Evolutionary conservation across 2,113 vertebrate species (phyloP).

Genomic region (Psilopogon haemacephalus): DNA sequence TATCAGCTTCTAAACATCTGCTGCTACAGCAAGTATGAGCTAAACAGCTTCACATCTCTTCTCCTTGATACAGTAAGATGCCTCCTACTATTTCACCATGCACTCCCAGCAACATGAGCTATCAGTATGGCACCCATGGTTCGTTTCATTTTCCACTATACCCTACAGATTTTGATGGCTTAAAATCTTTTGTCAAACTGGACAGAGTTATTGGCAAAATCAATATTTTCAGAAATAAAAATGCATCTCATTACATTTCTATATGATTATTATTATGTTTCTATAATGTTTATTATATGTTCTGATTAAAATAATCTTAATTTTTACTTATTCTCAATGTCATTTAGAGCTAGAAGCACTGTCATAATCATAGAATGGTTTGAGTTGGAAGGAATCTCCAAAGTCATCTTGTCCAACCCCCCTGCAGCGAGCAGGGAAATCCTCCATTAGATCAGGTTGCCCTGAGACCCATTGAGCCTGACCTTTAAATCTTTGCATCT

Average conservation of each 20-base stretch:
- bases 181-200: not conserved
- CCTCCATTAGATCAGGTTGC: too few species aligned
- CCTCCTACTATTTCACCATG: not conserved
- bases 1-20: not conserved
- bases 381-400: too few species aligned
- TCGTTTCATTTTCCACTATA: not conserved
- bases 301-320: not conserved
- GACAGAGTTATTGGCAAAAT: not conserved
- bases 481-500: not conserved
- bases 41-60: not conserved
- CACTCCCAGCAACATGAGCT: not conserved
- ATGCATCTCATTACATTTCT: accelerated
- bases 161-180: not conserved
- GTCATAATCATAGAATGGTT: not conserved
- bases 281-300: too few species aligned
- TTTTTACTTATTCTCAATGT: not conserved
- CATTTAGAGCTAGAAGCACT: not conserved
- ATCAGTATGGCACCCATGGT: not conserved
- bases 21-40: not conserved
- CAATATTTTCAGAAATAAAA: not conserved
- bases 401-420: too few species aligned
- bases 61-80: not conserved
- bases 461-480: too few species aligned
- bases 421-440: too few species aligned
- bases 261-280: too few species aligned